These are phyloP conservation scores for Scotopteryx bipunctaria DNA, from an alignment of 2,888 invertebrate genomes.

Conservation along the genomic window DNA sequence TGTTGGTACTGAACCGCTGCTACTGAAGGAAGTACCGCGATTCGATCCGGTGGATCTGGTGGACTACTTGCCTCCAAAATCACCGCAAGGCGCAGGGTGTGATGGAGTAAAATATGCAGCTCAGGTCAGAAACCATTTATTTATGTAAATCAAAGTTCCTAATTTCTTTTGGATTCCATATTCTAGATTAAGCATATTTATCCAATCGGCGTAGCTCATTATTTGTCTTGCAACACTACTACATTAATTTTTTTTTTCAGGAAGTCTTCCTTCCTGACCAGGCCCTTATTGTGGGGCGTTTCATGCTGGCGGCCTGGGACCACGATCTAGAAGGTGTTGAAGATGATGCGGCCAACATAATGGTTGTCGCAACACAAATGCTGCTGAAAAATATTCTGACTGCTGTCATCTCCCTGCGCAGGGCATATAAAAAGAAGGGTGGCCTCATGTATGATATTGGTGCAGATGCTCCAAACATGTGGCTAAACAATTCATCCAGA, in stretches of 20 bases:
- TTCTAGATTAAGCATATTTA: too few relatives aligned
- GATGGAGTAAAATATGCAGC: conserved; percentile 77
- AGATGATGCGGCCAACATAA: conserved; percentile 91
- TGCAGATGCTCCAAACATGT: conserved; percentile 90
- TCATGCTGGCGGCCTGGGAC: conserved; percentile 95
- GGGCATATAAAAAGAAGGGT: conserved; percentile 85
- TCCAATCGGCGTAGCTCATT: too few relatives aligned
- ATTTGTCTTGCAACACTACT: too few relatives aligned
- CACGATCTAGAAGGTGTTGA: conserved; percentile 92
- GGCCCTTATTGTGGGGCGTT: conserved; percentile 90
- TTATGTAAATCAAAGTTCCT: background rate
- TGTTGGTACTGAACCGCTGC: too few relatives aligned
- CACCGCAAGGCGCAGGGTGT: conserved; percentile 76
- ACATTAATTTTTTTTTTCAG: too few relatives aligned
- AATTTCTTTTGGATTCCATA: too few relatives aligned
- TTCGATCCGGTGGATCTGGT: conserved; percentile 84
- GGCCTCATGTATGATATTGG: conserved; percentile 85
- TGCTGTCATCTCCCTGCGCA: conserved; percentile 89
- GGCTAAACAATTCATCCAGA: conserved; percentile 88
- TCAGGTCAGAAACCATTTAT: conserved; percentile 60
- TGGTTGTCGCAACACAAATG: conserved; percentile 90
- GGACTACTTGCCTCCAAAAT: conserved; percentile 83
- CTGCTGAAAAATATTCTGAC: conserved; percentile 92
- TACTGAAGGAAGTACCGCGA: conserved; percentile 74
- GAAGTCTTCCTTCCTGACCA: conserved; percentile 93